phyloP scores from a whole-genome alignment of 2,797 vertebrate species.

The Coregonus sp. region DNA sequence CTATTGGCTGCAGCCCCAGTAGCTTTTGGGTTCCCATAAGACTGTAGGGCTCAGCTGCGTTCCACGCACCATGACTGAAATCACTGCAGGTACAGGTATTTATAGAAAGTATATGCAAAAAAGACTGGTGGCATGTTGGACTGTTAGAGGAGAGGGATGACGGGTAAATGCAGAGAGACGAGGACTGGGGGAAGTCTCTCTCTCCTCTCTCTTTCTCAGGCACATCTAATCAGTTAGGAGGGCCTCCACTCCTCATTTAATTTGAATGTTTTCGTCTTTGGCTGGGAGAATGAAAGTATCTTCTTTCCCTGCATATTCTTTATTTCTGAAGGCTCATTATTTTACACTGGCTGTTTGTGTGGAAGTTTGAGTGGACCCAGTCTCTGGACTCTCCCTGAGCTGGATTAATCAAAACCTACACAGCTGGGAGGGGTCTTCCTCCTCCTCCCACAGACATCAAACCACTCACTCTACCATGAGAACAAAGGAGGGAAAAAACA shows the following conservation, averaged over 20 bases:
- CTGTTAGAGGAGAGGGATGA: conserved; percentile 67
- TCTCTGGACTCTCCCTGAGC: conserved; percentile 80
- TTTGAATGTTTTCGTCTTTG: conserved; percentile 82
- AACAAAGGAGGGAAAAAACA: conserved; percentile 73
- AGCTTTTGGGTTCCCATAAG: conserved; percentile 77
- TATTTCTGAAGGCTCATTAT: conserved; percentile 93
- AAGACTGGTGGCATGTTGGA: conserved; percentile 72
- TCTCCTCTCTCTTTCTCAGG: too few species aligned
- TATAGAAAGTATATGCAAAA: conserved; percentile 85
- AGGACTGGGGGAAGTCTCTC: conserved; percentile 23
- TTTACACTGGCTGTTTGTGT: conserved; percentile 81
- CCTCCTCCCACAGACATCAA: conserved; percentile 65
- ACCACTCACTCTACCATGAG: conserved; percentile 74
- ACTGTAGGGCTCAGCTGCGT: conserved; percentile 74
- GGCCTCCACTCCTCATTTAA: conserved; percentile 80
- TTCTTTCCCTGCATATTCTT: conserved; percentile 79
- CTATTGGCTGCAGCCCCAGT: conserved; percentile 77
- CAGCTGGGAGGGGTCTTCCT: conserved; percentile 78
- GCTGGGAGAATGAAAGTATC: conserved; percentile 77
- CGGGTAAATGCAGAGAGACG: conserved; percentile 73
- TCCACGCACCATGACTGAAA: conserved; percentile 60
- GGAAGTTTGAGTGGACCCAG: conserved; percentile 73
- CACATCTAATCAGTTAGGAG: conserved; percentile 82
- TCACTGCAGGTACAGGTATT: conserved; percentile 77
- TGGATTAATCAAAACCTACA: conserved; percentile 92